Evolutionary conservation across 2,888 invertebrate genomes (phyloP).

Genomic region (Scaptomyza flava): DNA sequence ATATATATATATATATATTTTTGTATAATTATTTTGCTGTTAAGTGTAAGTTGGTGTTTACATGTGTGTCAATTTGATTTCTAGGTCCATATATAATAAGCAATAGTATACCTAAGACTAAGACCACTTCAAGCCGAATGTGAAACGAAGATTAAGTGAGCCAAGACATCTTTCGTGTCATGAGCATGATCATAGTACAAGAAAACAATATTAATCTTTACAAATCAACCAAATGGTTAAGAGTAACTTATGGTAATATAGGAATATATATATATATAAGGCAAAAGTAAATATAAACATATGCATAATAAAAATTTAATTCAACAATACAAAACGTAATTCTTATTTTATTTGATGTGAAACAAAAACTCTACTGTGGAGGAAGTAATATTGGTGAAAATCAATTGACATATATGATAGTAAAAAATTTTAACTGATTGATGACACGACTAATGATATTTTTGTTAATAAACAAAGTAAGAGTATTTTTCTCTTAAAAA

Average conservation of each 20-base stretch:
- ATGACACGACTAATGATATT: no score
- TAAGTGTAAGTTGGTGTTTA: constrained; percentile 51
- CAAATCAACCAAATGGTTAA: constrained; percentile 41
- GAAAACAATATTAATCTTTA: constrained; percentile 73
- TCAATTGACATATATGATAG: background rate
- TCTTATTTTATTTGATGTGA: background rate
- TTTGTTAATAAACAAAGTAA: no score
- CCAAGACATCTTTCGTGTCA: constrained; percentile 53
- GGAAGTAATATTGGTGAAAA: background rate
- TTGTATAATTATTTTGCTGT: constrained; percentile 73
- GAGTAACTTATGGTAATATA: constrained; percentile 38
- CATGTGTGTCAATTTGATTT: constrained; percentile 54
- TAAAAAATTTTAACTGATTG: no score
- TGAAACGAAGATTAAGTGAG: constrained; percentile 22
- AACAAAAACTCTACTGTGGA: background rate
- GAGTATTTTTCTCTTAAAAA: no score
- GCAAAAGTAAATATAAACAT: constrained; percentile 33
- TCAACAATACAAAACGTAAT: constrained; percentile 6
- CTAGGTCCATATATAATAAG: constrained; percentile 46
- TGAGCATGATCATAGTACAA: constrained; percentile 83
- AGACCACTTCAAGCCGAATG: constrained; percentile 29
- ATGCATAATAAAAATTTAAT: constrained; percentile 27
- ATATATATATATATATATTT: constrained; percentile 57
- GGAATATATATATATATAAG: constrained; percentile 44
- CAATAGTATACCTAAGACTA: constrained; percentile 39